Percentiles rank a stretch among this genome's conserved stretches.
Evolutionary conservation across 2,797 vertebrate species (phyloP).

Genomic region (Poecilia picta): DNA sequence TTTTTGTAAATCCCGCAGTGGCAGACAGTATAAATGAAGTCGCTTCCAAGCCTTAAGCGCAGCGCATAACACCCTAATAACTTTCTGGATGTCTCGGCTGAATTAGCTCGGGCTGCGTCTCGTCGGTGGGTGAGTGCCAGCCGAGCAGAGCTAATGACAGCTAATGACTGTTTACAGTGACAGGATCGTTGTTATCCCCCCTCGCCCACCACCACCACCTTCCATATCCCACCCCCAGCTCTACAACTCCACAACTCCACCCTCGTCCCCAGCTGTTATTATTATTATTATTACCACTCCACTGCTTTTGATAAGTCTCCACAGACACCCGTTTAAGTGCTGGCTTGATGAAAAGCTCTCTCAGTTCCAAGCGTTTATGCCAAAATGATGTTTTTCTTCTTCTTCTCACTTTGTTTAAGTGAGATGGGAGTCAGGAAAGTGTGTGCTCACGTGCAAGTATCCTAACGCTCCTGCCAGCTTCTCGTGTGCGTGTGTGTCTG

Average conservation of each 20-base stretch:
- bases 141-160: slow-evolving; percentile 69
- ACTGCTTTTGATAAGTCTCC: slow-evolving; percentile 66
- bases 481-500: slow-evolving; percentile 39
- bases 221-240: slow-evolving; percentile 3
- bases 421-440: slow-evolving; percentile 36
- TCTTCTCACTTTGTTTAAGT: slow-evolving; percentile 45
- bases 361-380: slow-evolving; percentile 42
- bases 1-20: slow-evolving; percentile 58
- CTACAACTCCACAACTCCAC: slow-evolving; percentile 11
- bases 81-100: slow-evolving; percentile 59
- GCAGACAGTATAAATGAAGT: slow-evolving; percentile 71
- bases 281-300: slow-evolving; percentile 45
- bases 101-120: slow-evolving; percentile 55
- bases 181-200: slow-evolving; percentile 62
- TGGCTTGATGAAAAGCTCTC: slow-evolving; percentile 60
- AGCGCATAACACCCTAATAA: slow-evolving; percentile 61
- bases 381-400: slow-evolving; percentile 46
- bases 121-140: slow-evolving; percentile 64
- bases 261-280: slow-evolving; percentile 68
- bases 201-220: neutral
- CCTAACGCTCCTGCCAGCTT: slow-evolving; percentile 19
- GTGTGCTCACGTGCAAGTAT: slow-evolving; percentile 33
- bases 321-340: slow-evolving; percentile 60
- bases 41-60: slow-evolving; percentile 54
- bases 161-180: slow-evolving; percentile 77